A percentile compares a stretch with the other conserved stretches of the same genome.
Evolutionary conservation across 2,797 vertebrate species (phyloP).

Genomic region (Valencia hispanica): DNA sequence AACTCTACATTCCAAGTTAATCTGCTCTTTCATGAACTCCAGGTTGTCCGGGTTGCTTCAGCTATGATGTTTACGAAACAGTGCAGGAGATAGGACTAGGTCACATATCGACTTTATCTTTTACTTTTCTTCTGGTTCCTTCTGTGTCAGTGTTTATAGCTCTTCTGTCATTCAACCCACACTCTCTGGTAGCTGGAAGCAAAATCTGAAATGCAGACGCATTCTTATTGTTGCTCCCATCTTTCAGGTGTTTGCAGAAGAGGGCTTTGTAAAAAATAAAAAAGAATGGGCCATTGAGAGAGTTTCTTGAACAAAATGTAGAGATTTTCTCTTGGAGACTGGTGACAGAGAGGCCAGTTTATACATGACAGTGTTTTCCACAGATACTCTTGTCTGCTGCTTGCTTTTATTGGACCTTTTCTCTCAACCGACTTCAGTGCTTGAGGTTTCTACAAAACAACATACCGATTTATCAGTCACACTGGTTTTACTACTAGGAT

Average conservation of each 20-base stretch:
- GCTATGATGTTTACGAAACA: neutral
- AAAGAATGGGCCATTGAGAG: neutral
- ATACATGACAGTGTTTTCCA: neutral
- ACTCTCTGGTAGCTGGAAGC: neutral
- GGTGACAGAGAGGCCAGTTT: neutral
- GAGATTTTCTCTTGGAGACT: neutral
- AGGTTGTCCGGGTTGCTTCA: neutral
- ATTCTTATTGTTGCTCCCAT: neutral
- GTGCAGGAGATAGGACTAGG: neutral
- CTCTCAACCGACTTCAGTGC: no score
- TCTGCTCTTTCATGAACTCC: neutral
- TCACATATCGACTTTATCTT: neutral
- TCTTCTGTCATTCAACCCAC: slow-evolving; percentile 4
- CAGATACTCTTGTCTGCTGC: neutral
- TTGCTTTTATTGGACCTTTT: neutral
- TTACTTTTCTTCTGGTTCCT: neutral
- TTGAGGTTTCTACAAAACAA: neutral
- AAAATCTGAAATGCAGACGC: neutral
- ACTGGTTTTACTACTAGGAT: neutral
- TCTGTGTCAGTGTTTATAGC: slow-evolving; percentile 5
- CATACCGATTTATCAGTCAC: neutral
- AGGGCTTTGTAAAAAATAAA: neutral
- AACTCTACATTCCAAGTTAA: neutral
- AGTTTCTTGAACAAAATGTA: neutral
- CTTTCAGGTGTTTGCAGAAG: neutral